Base-by-base conservation (phyloP, 2,797 vertebrate species). In the Octomys mimax region DNA sequence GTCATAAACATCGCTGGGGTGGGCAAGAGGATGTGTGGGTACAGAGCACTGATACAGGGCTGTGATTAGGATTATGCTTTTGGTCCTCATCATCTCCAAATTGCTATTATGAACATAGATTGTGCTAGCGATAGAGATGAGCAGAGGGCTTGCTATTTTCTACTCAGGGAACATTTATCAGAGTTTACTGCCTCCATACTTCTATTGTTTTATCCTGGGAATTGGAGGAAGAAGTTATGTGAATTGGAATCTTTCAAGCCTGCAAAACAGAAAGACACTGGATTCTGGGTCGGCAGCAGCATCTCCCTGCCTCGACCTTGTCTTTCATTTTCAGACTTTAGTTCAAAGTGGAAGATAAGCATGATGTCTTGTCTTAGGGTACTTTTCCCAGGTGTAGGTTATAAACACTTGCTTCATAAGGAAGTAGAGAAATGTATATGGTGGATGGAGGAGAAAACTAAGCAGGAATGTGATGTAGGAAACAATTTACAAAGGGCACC, bases 11-110 rank as follows among this genome's bases (percentile, higher is more conserved):
- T 31, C 0, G 6, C 4, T 21, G 0, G 2, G 54, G 31, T 93
- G 87, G 89, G 92, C 94, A 97, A 98, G 88, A 90, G 89, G 90
- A 79, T 14, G 21, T 59, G 89, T 68, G 92, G 92, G 68, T 78
- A 89, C 14, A 0, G 1, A 91, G 31, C 12, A 39, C 57, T 33
- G 90, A 93, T 36, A 86, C 3, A 92, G 90, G 92, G 42, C 61
- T 81, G 46, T 81, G 93, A 97, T 88, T 87, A 70, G 91, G 96
- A 97, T 88, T 92, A 80, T 64, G 90, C 79, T 75, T 82, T 89
- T 81, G 94, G 77, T 97, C 93, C 94, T 83, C 80, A 26, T 81
- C 4, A 7, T 85, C 64, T 96, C 82, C 12, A 2, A 95, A 96
- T 73, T 92, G 94, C 92, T 52, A 96, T 87, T 88, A 86, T 92